These are phyloP conservation scores for Tetragonula carbonaria DNA, from an alignment of 2,888 invertebrate species.

Conservation along the genomic window DNA sequence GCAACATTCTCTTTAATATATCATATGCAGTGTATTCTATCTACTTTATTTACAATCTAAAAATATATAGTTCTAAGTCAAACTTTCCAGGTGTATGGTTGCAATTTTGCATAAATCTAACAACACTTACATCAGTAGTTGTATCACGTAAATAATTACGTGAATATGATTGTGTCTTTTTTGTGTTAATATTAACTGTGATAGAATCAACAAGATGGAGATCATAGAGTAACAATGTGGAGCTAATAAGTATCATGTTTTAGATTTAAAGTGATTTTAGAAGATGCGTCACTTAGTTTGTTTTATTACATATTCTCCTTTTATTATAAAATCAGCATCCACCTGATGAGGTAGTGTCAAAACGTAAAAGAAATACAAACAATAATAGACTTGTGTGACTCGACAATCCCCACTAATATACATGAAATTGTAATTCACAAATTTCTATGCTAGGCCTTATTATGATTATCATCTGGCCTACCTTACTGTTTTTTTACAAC, in stretches of 20 bases:
- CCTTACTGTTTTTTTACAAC: slow-evolving; percentile 61
- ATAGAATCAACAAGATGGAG: slow-evolving; percentile 59
- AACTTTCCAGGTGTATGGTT: slow-evolving; percentile 55
- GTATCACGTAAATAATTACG: slow-evolving; percentile 44
- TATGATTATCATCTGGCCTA: slow-evolving; percentile 63
- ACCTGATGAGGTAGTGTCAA: slow-evolving; percentile 60
- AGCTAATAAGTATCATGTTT: slow-evolving; percentile 41
- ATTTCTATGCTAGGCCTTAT: slow-evolving; percentile 64
- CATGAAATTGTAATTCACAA: slow-evolving; percentile 69
- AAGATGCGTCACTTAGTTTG: slow-evolving; percentile 18
- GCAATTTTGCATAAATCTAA: slow-evolving; percentile 64
- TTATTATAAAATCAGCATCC: slow-evolving; percentile 57
- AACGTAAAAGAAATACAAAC: slow-evolving; percentile 52
- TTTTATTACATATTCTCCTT: slow-evolving; percentile 31
- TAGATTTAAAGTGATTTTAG: slow-evolving; percentile 35
- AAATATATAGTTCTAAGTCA: slow-evolving; percentile 73
- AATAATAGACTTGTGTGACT: slow-evolving; percentile 42
- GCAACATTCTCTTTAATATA: slow-evolving; percentile 62
- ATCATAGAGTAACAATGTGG: slow-evolving; percentile 55
- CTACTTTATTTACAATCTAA: slow-evolving; percentile 80
- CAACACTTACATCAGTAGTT: slow-evolving; percentile 68
- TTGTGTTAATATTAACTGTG: slow-evolving; percentile 55
- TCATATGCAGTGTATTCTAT: slow-evolving; percentile 74
- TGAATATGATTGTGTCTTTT: slow-evolving; percentile 54
- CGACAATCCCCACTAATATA: slow-evolving; percentile 57